These are phyloP conservation scores for Campoletis raptor DNA, from an alignment of 2,888 invertebrate species.

Conservation along the genomic window DNA sequence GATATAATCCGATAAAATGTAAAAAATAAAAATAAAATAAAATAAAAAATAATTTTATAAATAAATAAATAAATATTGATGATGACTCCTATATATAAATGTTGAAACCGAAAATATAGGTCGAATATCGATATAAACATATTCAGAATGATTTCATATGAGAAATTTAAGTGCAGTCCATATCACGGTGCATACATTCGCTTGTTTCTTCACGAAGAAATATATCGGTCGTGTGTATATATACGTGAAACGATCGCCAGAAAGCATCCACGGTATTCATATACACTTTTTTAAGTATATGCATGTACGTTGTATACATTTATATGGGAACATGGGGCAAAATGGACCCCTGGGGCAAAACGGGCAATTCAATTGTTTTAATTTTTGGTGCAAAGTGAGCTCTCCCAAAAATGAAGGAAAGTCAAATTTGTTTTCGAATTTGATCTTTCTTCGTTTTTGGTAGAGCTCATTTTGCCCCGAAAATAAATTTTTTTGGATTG, in stretches of 20 bases:
- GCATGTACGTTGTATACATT: slow-evolving; percentile 31
- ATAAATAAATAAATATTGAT: background rate
- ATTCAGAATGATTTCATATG: slow-evolving; percentile 71
- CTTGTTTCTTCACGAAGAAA: slow-evolving; percentile 31
- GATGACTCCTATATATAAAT: slow-evolving; percentile 27
- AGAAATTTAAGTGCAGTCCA: slow-evolving; percentile 76
- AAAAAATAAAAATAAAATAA: too few species aligned
- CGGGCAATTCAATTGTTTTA: too few species aligned
- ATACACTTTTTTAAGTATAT: slow-evolving; percentile 36
- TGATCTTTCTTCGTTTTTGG: too few species aligned
- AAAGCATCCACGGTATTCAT: slow-evolving; percentile 42
- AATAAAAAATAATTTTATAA: too few species aligned
- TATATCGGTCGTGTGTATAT: slow-evolving; percentile 4
- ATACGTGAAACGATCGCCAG: slow-evolving; percentile 34
- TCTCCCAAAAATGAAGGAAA: too few species aligned
- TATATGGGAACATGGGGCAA: too few species aligned
- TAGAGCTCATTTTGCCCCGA: too few species aligned
- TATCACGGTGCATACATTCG: slow-evolving; percentile 65
- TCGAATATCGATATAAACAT: slow-evolving; percentile 9
- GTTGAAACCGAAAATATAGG: slow-evolving; percentile 50
- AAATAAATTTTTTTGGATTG: too few species aligned
- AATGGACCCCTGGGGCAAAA: too few species aligned
- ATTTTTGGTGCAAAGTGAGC: too few species aligned
- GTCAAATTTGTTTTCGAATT: too few species aligned
- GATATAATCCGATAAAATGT: too few species aligned